phyloP scores from a whole-genome alignment of 2,113 vertebrate species.

The Rhinopomastus cyanomelas region DNA sequence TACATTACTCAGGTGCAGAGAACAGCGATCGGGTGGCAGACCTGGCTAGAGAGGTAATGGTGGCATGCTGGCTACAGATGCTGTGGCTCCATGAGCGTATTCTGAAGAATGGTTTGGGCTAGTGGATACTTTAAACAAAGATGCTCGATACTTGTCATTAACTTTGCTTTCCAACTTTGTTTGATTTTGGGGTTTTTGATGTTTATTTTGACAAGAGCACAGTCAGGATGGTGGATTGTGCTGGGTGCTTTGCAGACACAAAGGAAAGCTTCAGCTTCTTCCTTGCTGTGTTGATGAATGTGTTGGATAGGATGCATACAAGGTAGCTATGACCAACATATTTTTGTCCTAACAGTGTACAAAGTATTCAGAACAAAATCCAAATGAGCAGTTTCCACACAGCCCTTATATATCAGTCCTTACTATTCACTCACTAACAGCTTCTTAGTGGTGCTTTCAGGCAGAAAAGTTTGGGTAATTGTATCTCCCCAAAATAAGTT shows the following conservation, averaged over 20 bases:
- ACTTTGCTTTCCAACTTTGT: neutral
- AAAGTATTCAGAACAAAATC: neutral
- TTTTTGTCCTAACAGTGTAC: neutral
- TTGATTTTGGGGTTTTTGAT: neutral
- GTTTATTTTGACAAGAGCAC: neutral
- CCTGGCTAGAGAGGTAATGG: neutral
- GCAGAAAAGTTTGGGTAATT: neutral
- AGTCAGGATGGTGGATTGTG: neutral
- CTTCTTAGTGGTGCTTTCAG: neutral
- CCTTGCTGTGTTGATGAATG: neutral
- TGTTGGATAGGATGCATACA: neutral
- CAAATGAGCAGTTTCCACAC: neutral
- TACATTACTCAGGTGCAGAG: neutral
- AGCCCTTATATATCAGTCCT: neutral
- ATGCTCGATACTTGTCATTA: neutral
- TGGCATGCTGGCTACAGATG: neutral
- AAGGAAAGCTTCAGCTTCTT: neutral
- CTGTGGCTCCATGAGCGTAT: neutral
- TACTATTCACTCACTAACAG: neutral
- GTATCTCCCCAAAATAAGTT: neutral
- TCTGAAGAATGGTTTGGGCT: neutral
- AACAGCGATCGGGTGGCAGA: neutral
- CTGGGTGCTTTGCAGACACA: neutral
- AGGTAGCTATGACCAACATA: neutral
- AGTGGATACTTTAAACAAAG: neutral